A percentile compares a stretch with the other conserved stretches of the same genome.
These are phyloP conservation scores for Chaenogobius annularis DNA, from an alignment of 2,113 vertebrate species.

Conservation along the genomic window DNA sequence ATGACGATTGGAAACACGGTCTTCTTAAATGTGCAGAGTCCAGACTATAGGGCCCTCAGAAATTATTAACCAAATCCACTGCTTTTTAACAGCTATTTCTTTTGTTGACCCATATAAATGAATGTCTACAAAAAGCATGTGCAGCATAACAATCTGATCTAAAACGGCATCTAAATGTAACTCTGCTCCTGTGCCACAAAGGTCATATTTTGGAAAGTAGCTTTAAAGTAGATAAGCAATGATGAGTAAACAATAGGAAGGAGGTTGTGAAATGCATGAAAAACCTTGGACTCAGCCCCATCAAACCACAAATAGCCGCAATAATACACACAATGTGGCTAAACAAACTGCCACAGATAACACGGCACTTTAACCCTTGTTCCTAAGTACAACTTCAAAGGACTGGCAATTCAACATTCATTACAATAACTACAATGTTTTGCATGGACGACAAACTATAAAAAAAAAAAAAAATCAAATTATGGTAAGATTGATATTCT, in stretches of 20 bases:
- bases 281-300: conserved; percentile 48
- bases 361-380: conserved; percentile 39
- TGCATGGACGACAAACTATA: background rate
- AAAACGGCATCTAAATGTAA: conserved; percentile 3
- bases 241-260: conserved; percentile 47
- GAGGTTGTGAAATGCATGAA: conserved; percentile 45
- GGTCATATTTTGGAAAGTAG: conserved; percentile 30
- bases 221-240: conserved; percentile 48
- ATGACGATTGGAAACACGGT: conserved; percentile 46
- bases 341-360: conserved; percentile 31
- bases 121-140: background rate
- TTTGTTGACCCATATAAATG: background rate
- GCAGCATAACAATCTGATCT: background rate
- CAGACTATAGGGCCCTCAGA: conserved; percentile 16
- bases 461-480: background rate
- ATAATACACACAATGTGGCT: conserved; percentile 25
- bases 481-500: too few relatives aligned
- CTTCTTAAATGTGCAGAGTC: conserved; percentile 26
- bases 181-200: conserved; percentile 5
- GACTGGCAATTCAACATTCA: background rate
- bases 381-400: conserved; percentile 28
- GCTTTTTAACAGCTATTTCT: conserved; percentile 3
- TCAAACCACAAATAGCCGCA: conserved; percentile 10
- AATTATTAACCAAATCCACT: conserved; percentile 5
- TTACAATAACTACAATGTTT: background rate